phyloP scores from a whole-genome alignment of 2,888 invertebrate species.

The Argyra leucocephala region DNA sequence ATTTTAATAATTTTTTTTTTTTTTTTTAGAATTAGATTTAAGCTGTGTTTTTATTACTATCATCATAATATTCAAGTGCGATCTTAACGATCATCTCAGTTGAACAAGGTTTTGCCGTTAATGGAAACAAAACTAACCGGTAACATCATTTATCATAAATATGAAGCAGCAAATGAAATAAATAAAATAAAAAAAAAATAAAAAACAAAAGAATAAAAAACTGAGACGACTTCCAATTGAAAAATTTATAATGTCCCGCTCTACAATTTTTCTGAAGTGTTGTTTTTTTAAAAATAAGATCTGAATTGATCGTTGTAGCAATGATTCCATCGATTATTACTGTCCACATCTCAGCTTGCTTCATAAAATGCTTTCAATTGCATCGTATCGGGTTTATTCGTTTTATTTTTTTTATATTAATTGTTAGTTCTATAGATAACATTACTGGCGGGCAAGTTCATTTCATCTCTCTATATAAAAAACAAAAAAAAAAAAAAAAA shows the following conservation, averaged over 20 bases:
- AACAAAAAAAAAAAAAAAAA: too few species aligned
- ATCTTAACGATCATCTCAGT: conserved; percentile 1
- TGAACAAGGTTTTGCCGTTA: not conserved
- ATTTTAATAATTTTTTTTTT: not conserved
- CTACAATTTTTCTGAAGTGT: not conserved
- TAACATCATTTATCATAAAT: not conserved
- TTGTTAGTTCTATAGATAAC: too few species aligned
- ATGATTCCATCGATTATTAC: too few species aligned
- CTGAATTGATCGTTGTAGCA: too few species aligned
- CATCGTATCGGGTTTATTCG: too few species aligned
- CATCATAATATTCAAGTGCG: not conserved
- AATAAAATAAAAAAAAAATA: not conserved
- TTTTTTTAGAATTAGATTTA: not conserved
- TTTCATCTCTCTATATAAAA: too few species aligned
- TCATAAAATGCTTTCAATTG: too few species aligned
- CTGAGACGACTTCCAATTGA: not conserved
- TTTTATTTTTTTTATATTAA: too few species aligned
- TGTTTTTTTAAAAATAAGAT: too few species aligned
- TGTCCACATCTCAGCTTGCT: too few species aligned
- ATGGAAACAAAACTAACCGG: not conserved
- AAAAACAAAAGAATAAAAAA: not conserved
- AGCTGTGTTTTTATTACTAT: not conserved
- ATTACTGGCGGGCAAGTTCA: too few species aligned
- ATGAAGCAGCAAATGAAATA: not conserved
- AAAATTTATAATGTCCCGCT: not conserved